Percentiles rank a stretch among this genome's conserved stretches.
These are phyloP conservation scores for Dromas ardeola DNA, from an alignment of 2,113 vertebrate species.

Conservation along the genomic window DNA sequence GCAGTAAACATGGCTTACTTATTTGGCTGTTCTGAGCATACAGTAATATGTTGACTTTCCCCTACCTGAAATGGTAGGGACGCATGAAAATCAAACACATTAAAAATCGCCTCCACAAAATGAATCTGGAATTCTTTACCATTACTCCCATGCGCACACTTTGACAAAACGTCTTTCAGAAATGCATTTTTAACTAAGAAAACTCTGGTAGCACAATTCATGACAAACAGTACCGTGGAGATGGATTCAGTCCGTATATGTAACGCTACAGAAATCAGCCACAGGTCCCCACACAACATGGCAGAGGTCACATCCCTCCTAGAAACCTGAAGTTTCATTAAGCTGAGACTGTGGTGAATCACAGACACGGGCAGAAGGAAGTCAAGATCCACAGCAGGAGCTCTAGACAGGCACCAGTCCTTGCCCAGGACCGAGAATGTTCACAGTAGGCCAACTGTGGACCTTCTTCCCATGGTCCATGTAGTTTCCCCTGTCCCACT, in stretches of 20 bases:
- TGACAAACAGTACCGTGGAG: neutral
- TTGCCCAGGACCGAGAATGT: neutral
- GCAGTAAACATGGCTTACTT: neutral
- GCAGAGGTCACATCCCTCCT: no score
- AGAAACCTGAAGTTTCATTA: neutral
- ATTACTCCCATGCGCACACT: fast-evolving
- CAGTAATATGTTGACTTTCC: neutral
- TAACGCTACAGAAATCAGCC: neutral
- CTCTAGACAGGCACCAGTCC: neutral
- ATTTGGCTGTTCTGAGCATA: neutral
- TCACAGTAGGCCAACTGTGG: neutral
- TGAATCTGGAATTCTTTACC: fast-evolving
- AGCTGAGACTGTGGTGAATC: neutral
- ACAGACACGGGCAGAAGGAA: fast-evolving
- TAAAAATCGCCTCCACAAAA: neutral
- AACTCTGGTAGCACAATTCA: neutral
- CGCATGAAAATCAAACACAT: neutral
- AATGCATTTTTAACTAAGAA: neutral
- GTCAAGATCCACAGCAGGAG: neutral
- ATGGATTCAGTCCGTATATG: fast-evolving
- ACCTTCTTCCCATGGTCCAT: neutral
- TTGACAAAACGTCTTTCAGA: fast-evolving
- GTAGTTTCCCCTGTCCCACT: neutral
- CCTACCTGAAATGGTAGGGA: neutral
- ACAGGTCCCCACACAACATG: neutral